Conservation (phyloP, 2,113 vertebrate genomes). For the Columba livia region DNA sequence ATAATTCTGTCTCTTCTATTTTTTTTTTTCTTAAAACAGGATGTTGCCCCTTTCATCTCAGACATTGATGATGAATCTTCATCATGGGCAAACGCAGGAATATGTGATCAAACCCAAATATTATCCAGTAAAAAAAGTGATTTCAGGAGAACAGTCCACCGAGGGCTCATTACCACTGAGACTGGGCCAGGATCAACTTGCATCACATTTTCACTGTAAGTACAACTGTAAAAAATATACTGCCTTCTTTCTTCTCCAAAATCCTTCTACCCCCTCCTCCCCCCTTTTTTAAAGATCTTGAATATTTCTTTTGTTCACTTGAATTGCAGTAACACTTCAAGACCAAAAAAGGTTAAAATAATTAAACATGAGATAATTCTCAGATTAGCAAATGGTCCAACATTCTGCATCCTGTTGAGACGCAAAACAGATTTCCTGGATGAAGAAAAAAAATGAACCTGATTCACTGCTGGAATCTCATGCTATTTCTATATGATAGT, state of each 20-base stretch:
- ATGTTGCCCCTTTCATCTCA: slow-evolving; percentile 81
- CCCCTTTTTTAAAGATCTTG: neutral
- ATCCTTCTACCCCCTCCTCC: fast-evolving
- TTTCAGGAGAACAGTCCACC: slow-evolving; percentile 78
- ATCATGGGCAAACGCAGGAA: slow-evolving; percentile 86
- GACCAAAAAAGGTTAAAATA: slow-evolving; percentile 6
- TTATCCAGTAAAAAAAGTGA: slow-evolving; percentile 84
- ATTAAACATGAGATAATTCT: neutral
- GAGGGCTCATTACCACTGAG: slow-evolving; percentile 86
- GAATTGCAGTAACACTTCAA: neutral
- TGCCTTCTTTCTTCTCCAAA: neutral
- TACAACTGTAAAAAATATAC: slow-evolving; percentile 1
- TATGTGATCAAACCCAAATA: slow-evolving; percentile 91
- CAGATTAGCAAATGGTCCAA: neutral
- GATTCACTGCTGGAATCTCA: neutral
- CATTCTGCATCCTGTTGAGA: slow-evolving; percentile 2
- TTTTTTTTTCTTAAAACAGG: slow-evolving; percentile 70
- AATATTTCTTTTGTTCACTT: neutral
- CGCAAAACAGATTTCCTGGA: slow-evolving; percentile 13
- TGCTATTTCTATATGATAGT: slow-evolving; percentile 23
- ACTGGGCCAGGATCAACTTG: slow-evolving; percentile 74
- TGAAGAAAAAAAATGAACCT: neutral
- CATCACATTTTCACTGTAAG: slow-evolving; percentile 76
- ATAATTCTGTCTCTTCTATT: neutral
- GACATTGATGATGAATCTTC: slow-evolving; percentile 80